Conservation (phyloP, 2,113 vertebrate species). For the Orycteropus afer region DNA sequence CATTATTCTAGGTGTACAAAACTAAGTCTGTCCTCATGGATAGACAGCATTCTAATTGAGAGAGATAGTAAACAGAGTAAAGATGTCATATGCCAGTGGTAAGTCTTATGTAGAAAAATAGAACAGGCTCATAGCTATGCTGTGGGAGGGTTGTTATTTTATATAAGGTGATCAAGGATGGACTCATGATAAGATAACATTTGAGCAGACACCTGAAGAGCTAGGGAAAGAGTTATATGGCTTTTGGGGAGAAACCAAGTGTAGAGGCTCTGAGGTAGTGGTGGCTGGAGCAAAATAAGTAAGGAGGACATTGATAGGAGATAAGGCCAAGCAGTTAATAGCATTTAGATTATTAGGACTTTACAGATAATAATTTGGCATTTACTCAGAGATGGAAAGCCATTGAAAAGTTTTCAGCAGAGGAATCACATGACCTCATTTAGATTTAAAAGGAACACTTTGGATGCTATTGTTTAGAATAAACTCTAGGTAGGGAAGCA, state of each 20-base stretch:
- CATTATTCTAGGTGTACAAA: not conserved
- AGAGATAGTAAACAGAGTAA: not conserved
- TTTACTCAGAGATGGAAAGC: not conserved
- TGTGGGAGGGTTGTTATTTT: not conserved
- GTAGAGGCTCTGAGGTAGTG: not conserved
- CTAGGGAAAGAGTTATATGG: not conserved
- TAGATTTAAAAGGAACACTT: slow-evolving; percentile 10
- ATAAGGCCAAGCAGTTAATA: slow-evolving; percentile 10
- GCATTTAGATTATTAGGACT: not conserved
- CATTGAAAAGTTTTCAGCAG: too few species aligned
- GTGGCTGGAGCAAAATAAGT: not conserved
- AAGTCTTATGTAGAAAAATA: not conserved
- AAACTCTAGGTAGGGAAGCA: not conserved
- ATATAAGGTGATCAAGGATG: not conserved
- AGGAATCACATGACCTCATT: not conserved
- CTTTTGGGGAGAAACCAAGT: not conserved
- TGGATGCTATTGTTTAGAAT: not conserved
- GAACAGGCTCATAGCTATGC: not conserved
- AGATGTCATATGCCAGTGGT: not conserved
- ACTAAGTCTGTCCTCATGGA: not conserved
- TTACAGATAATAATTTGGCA: not conserved
- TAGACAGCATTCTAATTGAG: not conserved
- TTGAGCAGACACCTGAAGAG: slow-evolving; percentile 34
- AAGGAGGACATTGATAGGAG: not conserved
- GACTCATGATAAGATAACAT: not conserved